Base-by-base conservation (phyloP, 2,888 invertebrate species). In the Scaptomyza caliginosa region DNA sequence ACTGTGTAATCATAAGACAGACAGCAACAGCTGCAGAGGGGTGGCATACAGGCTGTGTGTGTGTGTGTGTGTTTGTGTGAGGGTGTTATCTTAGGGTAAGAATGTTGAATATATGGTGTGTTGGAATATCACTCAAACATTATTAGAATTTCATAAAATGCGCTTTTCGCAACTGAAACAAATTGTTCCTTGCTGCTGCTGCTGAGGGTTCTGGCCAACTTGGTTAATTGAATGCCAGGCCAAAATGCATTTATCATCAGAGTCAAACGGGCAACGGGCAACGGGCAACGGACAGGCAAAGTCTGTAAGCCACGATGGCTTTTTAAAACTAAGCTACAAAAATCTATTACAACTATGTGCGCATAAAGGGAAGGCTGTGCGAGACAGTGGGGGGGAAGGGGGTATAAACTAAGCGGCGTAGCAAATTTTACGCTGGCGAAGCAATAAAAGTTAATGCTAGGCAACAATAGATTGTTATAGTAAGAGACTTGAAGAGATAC, bases 201-300 rank as follows among this genome's bases (percentile, higher is more conserved):
- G 17, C 7, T 7, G 55, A 51, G 73, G 65, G 65, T 66, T 52
- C 50, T 43, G 39, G 24, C 50, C 43, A 52, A 77, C 68, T 75
- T 65, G 82, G 62, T 85, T 78, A 85, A 88, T 88, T 85, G 84
- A 88, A 84, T 82, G 73, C 63, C 83, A 58, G 42, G 49, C 48
- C 59, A 54, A 83, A 88, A 70, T 88, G 85, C 84, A 85, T 85
- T 86, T 84, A 83, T 85, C 85, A 85, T 79, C 56, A 19, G n/a
- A 32, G 26, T 39, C 40, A 13, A 23, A 10, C 4, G n/a, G 23
- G 21, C 34, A n/a, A 46, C 3, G n/a, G 16, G 1, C 13, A 2
- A 0, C 6, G 13, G 32, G 6, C 23, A 23, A 34, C 16, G 17
- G 39, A 24, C 2, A n/a, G 54, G 36, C 30, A 2, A 19, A 40